Evolutionary conservation across 2,888 invertebrate genomes (phyloP), one percentile per base, ranked within the genome.

Genomic region (Lithophane ornitopus): DNA sequence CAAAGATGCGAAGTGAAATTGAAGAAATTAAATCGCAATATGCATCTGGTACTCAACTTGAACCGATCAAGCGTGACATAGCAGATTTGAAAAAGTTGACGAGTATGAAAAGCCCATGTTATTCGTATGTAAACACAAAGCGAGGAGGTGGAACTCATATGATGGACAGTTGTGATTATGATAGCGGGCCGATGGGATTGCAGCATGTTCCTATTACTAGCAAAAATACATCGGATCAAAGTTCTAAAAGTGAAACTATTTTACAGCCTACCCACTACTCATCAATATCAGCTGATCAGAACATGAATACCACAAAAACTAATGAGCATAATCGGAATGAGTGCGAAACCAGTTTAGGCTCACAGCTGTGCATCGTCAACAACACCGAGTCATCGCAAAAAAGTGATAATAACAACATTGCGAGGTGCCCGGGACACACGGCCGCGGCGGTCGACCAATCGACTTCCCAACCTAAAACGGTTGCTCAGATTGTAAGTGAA

Each of bases 121-220:
- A 69, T 46, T 69, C 69, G 0, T 69, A 58, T 69, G 58, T 58
- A 28, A 69, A 69, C 68, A 69, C 69, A 58, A 70, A 61, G 9
- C 49, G 46, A 41, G 19, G 70, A 44, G 59, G n/a, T 49, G 59
- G 46, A 49, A 70, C 14, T 16, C 70, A 70, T 34, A 46, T 70
- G 46, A 70, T 61, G 70, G 70, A 70, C 22, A 70, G 70, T 34
- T 70, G 70, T 44, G 70, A 70, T 34, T 70, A 70, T 61, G 46
- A 70, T 61, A 70, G 70, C 70, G 70, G 70, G n/a, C 59, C 59
- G 46, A 59, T 70, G 58, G 70, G 61, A 70, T 70, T 70, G 39
- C 61, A 70, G 49, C 49, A 61, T 70, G 39, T 70, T 70, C 39
- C 39, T 61, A 16, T 56, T 3, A 34, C 14, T 46, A 59, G n/a